These are phyloP conservation scores for Parthenolecanium corni DNA, from an alignment of 2,888 invertebrate genomes.

Conservation along the genomic window DNA sequence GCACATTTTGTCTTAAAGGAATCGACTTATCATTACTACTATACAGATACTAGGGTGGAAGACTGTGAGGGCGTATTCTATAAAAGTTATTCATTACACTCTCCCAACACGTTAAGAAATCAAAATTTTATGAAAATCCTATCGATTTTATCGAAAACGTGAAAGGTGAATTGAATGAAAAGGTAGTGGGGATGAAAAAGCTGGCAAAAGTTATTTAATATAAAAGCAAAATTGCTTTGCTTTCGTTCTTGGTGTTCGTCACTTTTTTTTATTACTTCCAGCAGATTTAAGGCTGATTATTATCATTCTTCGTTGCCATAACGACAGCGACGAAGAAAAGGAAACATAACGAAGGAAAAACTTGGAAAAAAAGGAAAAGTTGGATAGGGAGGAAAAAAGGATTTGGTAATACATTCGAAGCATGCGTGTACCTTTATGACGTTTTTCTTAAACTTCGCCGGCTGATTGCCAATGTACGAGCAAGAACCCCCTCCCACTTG, in stretches of 20 bases:
- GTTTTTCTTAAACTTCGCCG: conserved; percentile 6
- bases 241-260: conserved; percentile 10
- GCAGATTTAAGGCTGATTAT: conserved; percentile 28
- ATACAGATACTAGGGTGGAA: too few relatives aligned
- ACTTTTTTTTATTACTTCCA: conserved; percentile 26
- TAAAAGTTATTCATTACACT: too few relatives aligned
- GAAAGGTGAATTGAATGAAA: neutral
- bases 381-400: conserved; percentile 1
- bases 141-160: neutral
- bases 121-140: neutral
- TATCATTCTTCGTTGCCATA: conserved; percentile 27
- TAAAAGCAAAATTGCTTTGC: conserved; percentile 22
- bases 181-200: neutral
- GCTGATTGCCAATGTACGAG: neutral
- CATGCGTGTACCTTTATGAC: conserved; percentile 22
- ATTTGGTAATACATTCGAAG: conserved; percentile 15
- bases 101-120: too few relatives aligned
- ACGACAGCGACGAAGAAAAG: conserved; percentile 11
- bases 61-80: too few relatives aligned
- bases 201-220: conserved; percentile 21
- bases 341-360: conserved; percentile 3
- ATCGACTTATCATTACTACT: too few relatives aligned
- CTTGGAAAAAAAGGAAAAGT: conserved; percentile 6
- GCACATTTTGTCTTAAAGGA: too few relatives aligned
- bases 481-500: neutral